Base-by-base conservation (phyloP, 2,113 vertebrate genomes). In the Apodemus sylvaticus region DNA sequence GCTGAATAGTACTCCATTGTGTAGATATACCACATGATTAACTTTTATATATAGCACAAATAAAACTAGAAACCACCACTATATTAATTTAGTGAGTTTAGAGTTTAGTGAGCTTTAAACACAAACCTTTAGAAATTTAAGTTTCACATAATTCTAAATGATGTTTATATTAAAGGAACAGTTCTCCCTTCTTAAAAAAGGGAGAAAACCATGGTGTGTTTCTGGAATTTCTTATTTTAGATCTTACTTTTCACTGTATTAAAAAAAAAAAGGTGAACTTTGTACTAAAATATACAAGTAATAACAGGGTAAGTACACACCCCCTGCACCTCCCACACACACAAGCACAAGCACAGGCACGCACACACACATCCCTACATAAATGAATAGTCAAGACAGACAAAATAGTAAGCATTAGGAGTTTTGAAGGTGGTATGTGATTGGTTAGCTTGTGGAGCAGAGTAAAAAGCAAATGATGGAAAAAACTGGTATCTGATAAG, bases 201-300 rank as follows among this genome's bases (percentile, higher is more conserved):
- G 93, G 16, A 79, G 26, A 93, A 92, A 87, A 86, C 5, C n/a
- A 55, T 79, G 12, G 7, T 68, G 39, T 48, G 2, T 48, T 78
- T 70, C 24, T 78, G 48, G 14, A 14, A 31, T 7, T 83, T 86
- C 20, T 95, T 83, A 93, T 78, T 90, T 90, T 94, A 91, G 60
- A 62, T 68, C 36, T 73, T 3, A 55, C 88, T 94, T 82, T 83
- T 79, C 74, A 55, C 13, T 68, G 34, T 48, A 31, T 86, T 87
- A 36, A 73, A 10, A 77, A 36, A 73, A 10, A 77, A 92, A 96
- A 92, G 10, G 10, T 66, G 42, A 73, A 36, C 31, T 91, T 94
- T 82, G 82, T 87, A 45, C 10, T 77, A 26, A 91, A 48, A 93
- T 71, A 22, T 39, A 42, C 74, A 90, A 94, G 36, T 22, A 96